phyloP scores from a whole-genome alignment of 1,140 invertebrate species.

The Drepana arcuata region DNA sequence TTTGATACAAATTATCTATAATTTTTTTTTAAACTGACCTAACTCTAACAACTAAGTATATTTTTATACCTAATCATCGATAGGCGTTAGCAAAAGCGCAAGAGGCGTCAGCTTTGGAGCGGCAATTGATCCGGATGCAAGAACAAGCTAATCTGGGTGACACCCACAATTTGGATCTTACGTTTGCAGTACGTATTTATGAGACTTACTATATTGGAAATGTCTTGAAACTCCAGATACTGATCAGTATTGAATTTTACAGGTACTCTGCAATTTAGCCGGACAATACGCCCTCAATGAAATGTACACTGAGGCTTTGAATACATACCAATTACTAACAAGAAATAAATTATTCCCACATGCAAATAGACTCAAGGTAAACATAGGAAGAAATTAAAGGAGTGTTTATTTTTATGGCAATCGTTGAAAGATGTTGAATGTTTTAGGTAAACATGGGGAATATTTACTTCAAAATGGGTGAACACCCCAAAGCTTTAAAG shows the following conservation, averaged over 20 bases:
- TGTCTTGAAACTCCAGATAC: no score
- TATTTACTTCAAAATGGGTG: conserved; percentile 95
- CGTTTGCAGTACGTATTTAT: conserved; percentile 94
- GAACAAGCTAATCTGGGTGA: conserved; percentile 92
- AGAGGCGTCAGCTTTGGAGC: conserved; percentile 94
- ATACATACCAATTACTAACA: conserved; percentile 93
- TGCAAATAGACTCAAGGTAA: conserved; percentile 87
- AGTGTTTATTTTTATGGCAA: conserved; percentile 5
- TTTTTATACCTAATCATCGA: no score
- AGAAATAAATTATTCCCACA: conserved; percentile 91
- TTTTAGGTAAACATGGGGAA: conserved; percentile 95
- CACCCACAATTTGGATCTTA: conserved; percentile 93
- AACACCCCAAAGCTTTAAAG: conserved; percentile 96
- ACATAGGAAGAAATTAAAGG: conserved; percentile 2
- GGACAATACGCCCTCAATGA: conserved; percentile 95
- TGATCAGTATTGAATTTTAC: conserved; percentile 21
- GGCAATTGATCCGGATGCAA: conserved; percentile 89
- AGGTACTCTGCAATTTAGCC: conserved; percentile 95
- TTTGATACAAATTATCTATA: no score
- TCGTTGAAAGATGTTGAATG: no score
- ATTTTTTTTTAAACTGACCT: no score
- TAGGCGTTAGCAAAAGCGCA: conserved; percentile 92
- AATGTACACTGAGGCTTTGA: conserved; percentile 95
- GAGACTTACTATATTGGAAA: no score
- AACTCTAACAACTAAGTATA: no score